These are phyloP conservation scores for Mnemiopsis leidyi DNA, from an alignment of 37 sponge, comb jelly and placozoan genomes.

Conservation along the genomic window DNA sequence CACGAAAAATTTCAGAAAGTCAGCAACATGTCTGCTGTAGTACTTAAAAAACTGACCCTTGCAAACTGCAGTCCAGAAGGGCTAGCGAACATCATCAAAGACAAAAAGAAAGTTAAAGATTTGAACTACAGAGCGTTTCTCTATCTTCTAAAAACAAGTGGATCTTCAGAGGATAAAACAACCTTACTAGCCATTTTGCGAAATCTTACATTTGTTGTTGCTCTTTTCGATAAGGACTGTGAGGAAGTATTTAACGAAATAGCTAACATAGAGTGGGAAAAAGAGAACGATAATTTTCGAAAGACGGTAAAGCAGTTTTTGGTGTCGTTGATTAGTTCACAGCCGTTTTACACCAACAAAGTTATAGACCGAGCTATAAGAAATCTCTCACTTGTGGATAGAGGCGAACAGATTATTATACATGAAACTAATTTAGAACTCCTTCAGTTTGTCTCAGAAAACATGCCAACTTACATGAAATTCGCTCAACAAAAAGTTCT, in stretches of 20 bases:
- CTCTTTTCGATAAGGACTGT: conserved; percentile 55
- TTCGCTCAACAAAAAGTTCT: conserved; percentile 15
- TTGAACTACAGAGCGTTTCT: conserved; percentile 55
- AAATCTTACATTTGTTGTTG: conserved; percentile 12
- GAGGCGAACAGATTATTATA: background rate
- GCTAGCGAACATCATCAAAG: background rate
- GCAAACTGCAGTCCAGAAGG: conserved; percentile 2
- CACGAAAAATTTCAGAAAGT: too few relatives aligned
- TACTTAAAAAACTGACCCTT: background rate
- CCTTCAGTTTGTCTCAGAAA: conserved; percentile 30
- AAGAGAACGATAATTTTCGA: background rate
- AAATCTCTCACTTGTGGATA: background rate
- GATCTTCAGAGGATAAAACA: background rate
- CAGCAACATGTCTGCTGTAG: background rate
- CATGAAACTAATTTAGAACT: conserved; percentile 13
- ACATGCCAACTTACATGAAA: conserved; percentile 49
- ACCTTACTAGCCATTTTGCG: background rate
- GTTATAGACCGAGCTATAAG: conserved; percentile 18
- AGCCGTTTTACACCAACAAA: conserved; percentile 48
- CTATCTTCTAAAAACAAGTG: conserved; percentile 27
- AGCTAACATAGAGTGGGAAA: background rate
- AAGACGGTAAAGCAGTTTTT: background rate
- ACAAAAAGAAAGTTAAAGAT: conserved; percentile 23
- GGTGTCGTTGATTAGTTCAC: conserved; percentile 22
- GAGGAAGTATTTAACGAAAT: conserved; percentile 26